Base-by-base conservation (phyloP, 2,888 invertebrate genomes). In the Punctoribates punctum region DNA sequence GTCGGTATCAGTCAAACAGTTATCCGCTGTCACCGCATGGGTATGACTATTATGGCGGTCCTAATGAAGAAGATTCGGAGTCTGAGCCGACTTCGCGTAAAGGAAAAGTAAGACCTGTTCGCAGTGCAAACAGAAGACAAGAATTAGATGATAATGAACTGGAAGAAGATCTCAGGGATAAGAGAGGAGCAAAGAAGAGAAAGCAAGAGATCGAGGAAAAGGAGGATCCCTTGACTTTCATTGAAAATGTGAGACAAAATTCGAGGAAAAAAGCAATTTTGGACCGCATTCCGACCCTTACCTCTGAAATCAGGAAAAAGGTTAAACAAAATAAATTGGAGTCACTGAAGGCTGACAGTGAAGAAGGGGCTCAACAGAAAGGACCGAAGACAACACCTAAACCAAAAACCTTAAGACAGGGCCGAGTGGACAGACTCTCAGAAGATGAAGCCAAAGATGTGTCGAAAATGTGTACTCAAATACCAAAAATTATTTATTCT, bases 401-500 rank as follows among this genome's bases (percentile, higher is more conserved):
- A 8, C 57, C 23, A 2, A 57, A 57, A 8, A n/a, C 51, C 11
- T n/a, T n/a, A n/a, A 17, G 20, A 51, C n/a, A 3, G 2, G 20
- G 20, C 11, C 8, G 11, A 25, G 23, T 20, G 23, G 11, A 57
- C 57, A 57, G 57, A 57, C 23, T 25, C 5, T 23, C 13, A 4
- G 23, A 20, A 11, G 57, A 23, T 34, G 6, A 62, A 62, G 27
- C 4, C 34, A 27, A 34, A 62, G 62, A 62, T 17, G 34, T 29
- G 0, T 62, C 62, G 0, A 54, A 75, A 17, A 70, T 67, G 29
- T 75, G 75, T 23, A 15, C n/a, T 2, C 15, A 70, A 13, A 2
- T 23, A n/a, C 75, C 75, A 1, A 9, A 48, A 25, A 70, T 75
- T 0, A 27, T 51, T 46, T 60, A 70, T 70, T 25, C 29, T 1